These are phyloP conservation scores for Parauchenoglanis punctatus DNA, from an alignment of 2,797 vertebrate species.

Conservation along the genomic window DNA sequence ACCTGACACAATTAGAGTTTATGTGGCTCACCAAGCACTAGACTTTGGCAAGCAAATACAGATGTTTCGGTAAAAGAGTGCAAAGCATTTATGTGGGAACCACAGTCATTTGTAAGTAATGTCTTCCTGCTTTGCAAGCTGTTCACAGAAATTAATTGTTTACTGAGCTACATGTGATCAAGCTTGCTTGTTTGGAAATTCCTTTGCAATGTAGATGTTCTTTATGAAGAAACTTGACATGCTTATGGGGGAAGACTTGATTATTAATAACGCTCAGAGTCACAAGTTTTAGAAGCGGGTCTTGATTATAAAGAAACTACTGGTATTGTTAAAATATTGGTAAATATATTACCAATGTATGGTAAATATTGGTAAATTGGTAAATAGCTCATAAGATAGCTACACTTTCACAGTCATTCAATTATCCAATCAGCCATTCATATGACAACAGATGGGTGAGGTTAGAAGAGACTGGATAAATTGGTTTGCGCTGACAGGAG, in stretches of 20 bases:
- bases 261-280: not conserved
- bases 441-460: not conserved
- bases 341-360: no score
- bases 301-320: not conserved
- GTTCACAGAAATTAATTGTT: not conserved
- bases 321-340: not conserved
- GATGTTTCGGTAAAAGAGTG: not conserved
- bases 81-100: not conserved
- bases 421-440: not conserved
- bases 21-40: not conserved
- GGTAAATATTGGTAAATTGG: no score
- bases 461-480: not conserved
- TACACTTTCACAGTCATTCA: not conserved
- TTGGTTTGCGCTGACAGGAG: not conserved
- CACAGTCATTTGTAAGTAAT: not conserved
- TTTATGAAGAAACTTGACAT: not conserved
- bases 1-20: not conserved
- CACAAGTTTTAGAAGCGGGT: not conserved
- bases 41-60: not conserved
- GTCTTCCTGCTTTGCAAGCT: not conserved
- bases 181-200: conserved; percentile 12
- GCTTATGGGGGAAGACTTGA: not conserved
- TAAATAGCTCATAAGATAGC: no score
- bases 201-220: not conserved
- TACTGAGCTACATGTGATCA: not conserved